Base-by-base conservation (phyloP, 2,888 invertebrate species). In the Tenthredo scrophulariae region DNA sequence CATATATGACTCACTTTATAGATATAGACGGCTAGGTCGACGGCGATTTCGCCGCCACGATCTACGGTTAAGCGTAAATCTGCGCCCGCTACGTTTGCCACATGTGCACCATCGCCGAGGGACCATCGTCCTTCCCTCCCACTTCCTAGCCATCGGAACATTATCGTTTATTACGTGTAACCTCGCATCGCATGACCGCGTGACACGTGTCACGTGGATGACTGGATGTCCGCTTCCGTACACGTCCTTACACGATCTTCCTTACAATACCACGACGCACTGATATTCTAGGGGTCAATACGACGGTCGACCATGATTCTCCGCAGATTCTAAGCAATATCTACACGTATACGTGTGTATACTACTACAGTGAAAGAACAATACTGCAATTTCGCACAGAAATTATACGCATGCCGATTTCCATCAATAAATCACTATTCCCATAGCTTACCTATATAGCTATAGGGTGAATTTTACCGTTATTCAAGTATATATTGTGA, bases 101-200 rank as follows among this genome's bases (percentile, higher is more conserved):
- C 33, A 33, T 18, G 18, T 67, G 67, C 18, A 67, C 13, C 1
- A 18, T 33, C 67, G 67, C 4, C 18, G 13, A 67, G 13, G 33
- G 67, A 67, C 67, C 67, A 33, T 33, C 4, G 33, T 67, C 18
- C 29, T 33, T 67, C 15, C 67, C 18, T 67, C 22, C 29, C 22
- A 1, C 67, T 67, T 29, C 33, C 33, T 1, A 1, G 33, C 15
- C 67, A 7, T 7, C 15, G 1, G 1, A 67, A 67, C 33, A 67
- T 67, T 67, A 67, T 67, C 67, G 33, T 29, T 33, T 67, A 33
- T 33, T 33, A 33, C 67, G 6, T 67, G 33, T 67, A 67, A 67
- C 67, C 67, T 67, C 67, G 54, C 54, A 33, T 67, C 67, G n/a
- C n/a, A 67, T 67, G 18, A 67, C 18, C 33, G 33, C 67, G 6